phyloP scores from a whole-genome alignment of 1,140 invertebrate genomes.

The Aphidius gifuensis region DNA sequence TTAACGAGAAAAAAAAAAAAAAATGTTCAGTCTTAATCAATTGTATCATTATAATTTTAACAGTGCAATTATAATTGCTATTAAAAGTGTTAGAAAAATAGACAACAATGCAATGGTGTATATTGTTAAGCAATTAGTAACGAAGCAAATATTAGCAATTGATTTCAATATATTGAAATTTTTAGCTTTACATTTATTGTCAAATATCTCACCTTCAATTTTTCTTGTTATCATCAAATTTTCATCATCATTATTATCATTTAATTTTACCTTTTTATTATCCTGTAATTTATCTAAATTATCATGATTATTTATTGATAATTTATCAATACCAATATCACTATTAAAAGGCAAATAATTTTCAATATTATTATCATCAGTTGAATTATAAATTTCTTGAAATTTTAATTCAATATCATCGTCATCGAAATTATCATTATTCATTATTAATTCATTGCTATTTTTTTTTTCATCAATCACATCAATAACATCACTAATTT shows the following conservation, averaged over 20 bases:
- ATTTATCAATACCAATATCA: not conserved
- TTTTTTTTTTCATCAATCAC: too few species aligned
- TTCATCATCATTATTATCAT: not conserved
- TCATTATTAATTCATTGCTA: too few species aligned
- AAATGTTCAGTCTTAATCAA: not conserved
- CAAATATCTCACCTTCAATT: constrained; percentile 36
- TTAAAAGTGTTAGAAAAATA: constrained; percentile 35
- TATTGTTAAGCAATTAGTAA: constrained; percentile 36
- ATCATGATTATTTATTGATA: not conserved
- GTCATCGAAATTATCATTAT: too few species aligned
- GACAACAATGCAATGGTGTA: constrained; percentile 33
- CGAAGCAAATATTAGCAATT: constrained; percentile 32
- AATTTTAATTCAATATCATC: too few species aligned
- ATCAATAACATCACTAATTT: too few species aligned
- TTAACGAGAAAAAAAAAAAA: not conserved
- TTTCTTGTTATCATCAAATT: constrained; percentile 8
- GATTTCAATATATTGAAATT: constrained; percentile 28
- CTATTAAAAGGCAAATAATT: too few species aligned
- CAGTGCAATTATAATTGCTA: constrained; percentile 33
- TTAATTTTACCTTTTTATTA: not conserved
- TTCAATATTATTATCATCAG: too few species aligned
- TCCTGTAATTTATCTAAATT: too few species aligned
- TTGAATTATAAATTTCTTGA: too few species aligned
- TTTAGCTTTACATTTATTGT: constrained; percentile 27
- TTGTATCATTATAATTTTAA: constrained; percentile 3